phyloP scores from a whole-genome alignment of 2,888 invertebrate species.

The Tricholauxania praeusta region DNA sequence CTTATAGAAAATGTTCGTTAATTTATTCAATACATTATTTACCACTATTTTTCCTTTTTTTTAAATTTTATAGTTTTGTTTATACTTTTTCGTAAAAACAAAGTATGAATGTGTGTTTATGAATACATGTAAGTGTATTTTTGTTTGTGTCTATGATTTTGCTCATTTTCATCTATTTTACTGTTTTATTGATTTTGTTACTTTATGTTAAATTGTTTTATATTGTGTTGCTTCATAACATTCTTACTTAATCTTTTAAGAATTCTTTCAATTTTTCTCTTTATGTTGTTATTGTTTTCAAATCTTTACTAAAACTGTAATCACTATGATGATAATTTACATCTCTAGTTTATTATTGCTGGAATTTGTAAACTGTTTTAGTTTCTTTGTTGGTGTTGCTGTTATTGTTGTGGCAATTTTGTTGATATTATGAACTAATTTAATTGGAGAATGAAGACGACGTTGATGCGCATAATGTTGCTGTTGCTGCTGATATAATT shows the following conservation, averaged over 20 bases:
- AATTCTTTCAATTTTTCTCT: conserved; percentile 18
- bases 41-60: conserved; percentile 49
- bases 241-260: conserved; percentile 4
- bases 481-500: conserved; percentile 46
- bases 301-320: conserved; percentile 9
- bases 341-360: conserved; percentile 23
- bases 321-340: conserved; percentile 24
- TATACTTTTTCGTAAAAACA: too few relatives aligned
- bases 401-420: conserved; percentile 36
- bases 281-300: conserved; percentile 20
- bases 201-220: conserved; percentile 8
- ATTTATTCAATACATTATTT: conserved; percentile 48
- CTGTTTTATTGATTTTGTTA: conserved; percentile 12
- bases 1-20: conserved; percentile 49
- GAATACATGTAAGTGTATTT: conserved; percentile 37
- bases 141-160: conserved; percentile 31
- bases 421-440: conserved; percentile 22
- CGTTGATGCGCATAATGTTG: conserved; percentile 52
- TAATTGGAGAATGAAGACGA: conserved; percentile 43
- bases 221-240: not conserved
- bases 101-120: conserved; percentile 27
- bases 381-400: conserved; percentile 35
- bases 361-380: conserved; percentile 20
- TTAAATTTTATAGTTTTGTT: not conserved
- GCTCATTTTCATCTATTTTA: conserved; percentile 28